A percentile compares a stretch with the other conserved stretches of the same genome.
Conservation (phyloP, 2,113 vertebrate species). For the Equus przewalskii region DNA sequence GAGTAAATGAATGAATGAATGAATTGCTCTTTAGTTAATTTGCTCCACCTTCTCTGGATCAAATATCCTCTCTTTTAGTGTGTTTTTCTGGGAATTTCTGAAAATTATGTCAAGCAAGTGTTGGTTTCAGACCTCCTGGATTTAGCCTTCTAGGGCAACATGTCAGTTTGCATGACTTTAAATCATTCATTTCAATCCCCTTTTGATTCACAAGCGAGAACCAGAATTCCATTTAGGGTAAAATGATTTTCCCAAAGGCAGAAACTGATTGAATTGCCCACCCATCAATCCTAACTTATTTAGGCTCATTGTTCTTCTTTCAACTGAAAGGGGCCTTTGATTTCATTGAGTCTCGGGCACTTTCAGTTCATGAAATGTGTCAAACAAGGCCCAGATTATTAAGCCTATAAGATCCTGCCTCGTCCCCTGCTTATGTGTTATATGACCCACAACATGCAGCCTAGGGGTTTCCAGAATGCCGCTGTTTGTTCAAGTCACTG, state of each 20-base stretch:
- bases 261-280: conserved; percentile 53
- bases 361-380: conserved; percentile 52
- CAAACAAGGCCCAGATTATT: conserved; percentile 57
- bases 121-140: conserved; percentile 40
- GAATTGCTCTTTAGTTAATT: not conserved
- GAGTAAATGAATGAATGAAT: not conserved
- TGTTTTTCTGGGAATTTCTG: conserved; percentile 54
- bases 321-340: conserved; percentile 73
- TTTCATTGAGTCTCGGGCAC: conserved; percentile 59
- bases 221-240: conserved; percentile 32
- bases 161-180: conserved; percentile 58
- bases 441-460: not conserved
- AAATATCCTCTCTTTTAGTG: not conserved
- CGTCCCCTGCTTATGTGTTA: not conserved
- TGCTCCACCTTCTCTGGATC: not conserved
- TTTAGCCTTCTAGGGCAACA: conserved; percentile 59
- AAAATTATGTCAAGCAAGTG: conserved; percentile 31
- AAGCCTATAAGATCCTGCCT: not conserved
- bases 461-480: not conserved
- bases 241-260: conserved; percentile 70
- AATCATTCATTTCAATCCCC: conserved; percentile 69
- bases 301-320: conserved; percentile 74
- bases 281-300: conserved; percentile 74
- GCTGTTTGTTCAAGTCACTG: not conserved
- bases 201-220: conserved; percentile 67